Percentiles rank a stretch among this genome's conserved stretches.
Evolutionary conservation across 2,888 invertebrate genomes (phyloP).

Genomic region (Aproaerema taeniolella): DNA sequence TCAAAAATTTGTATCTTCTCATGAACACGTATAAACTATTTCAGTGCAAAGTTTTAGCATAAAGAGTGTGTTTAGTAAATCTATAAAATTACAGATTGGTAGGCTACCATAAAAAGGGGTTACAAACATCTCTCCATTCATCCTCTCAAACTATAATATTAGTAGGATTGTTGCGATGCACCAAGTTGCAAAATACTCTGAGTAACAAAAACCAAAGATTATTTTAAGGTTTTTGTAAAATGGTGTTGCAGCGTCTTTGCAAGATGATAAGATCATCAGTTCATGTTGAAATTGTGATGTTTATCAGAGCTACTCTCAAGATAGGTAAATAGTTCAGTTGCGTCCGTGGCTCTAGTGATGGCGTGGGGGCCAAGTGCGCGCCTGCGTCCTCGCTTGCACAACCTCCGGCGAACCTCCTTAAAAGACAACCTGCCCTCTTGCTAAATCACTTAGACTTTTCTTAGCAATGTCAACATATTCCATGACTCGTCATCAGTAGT

Average conservation of each 20-base stretch:
- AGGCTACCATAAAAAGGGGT: too few species aligned
- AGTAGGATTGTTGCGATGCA: too few species aligned
- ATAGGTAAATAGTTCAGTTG: background rate
- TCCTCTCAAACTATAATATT: too few species aligned
- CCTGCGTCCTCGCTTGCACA: conserved; percentile 10
- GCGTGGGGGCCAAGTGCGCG: conserved; percentile 11
- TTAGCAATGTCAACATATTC: conserved; percentile 3
- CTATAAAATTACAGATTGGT: too few species aligned
- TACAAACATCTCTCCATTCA: too few species aligned
- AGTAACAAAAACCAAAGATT: too few species aligned
- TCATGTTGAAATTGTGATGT: background rate
- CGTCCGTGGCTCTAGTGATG: background rate
- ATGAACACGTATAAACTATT: too few species aligned
- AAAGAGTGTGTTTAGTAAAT: too few species aligned
- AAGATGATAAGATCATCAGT: background rate
- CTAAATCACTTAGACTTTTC: conserved; percentile 8
- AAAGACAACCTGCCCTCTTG: conserved; percentile 9
- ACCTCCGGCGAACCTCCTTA: conserved; percentile 6
- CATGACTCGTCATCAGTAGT: too few species aligned
- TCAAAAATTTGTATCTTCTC: too few species aligned
- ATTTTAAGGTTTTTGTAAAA: too few species aligned
- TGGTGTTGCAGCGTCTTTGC: background rate
- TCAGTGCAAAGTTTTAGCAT: too few species aligned
- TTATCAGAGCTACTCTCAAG: background rate
- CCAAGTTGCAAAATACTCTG: background rate